These are phyloP conservation scores for Cyprinus carpio DNA, from an alignment of 2,113 vertebrate genomes.

Conservation along the genomic window DNA sequence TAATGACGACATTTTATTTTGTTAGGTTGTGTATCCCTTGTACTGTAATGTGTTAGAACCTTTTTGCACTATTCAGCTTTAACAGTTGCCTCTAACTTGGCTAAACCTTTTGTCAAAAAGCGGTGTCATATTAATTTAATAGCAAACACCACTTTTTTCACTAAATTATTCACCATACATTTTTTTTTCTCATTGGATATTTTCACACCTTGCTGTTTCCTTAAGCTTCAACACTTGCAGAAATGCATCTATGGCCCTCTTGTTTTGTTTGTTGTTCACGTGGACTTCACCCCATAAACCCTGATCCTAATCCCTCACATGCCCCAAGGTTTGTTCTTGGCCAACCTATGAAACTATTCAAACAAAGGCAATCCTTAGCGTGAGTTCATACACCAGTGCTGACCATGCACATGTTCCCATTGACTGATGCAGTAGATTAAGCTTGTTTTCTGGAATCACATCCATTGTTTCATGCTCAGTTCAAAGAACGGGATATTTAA, in stretches of 20 bases:
- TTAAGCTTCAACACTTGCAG: background rate
- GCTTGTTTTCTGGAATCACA: background rate
- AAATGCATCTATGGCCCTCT: background rate
- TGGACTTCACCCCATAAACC: slow-evolving; percentile 33
- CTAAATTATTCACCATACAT: background rate
- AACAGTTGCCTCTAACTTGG: background rate
- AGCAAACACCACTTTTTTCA: background rate
- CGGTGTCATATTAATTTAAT: background rate
- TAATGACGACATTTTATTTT: background rate
- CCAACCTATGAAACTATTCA: slow-evolving; percentile 12
- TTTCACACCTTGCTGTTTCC: background rate
- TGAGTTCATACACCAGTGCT: slow-evolving; percentile 14
- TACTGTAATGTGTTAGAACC: background rate
- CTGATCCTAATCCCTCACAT: slow-evolving; percentile 48
- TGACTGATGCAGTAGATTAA: background rate
- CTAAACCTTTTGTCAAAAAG: background rate
- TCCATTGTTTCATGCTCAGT: background rate
- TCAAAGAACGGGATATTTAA: background rate
- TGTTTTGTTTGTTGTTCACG: slow-evolving; percentile 17
- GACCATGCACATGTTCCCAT: slow-evolving; percentile 15
- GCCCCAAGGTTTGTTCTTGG: slow-evolving; percentile 15
- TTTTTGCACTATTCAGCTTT: background rate
- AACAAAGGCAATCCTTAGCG: slow-evolving; percentile 41
- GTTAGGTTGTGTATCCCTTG: background rate
- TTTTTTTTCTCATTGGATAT: background rate